Evolutionary conservation across 2,888 invertebrate species (phyloP), one percentile per base, ranked within the genome.

Genomic region (Lithophane leautieri): DNA sequence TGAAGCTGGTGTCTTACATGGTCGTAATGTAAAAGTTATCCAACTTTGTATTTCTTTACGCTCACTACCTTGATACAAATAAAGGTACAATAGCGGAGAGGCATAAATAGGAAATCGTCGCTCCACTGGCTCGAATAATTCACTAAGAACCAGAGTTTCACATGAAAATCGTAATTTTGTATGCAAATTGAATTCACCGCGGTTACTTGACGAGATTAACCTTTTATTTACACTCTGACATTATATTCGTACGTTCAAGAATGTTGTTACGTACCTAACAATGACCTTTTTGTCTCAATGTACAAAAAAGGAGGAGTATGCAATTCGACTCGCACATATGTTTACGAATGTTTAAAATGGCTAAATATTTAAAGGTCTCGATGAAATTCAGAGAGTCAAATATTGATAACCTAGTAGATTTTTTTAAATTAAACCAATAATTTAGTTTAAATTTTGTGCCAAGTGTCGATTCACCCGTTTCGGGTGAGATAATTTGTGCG

Each of bases 81-180:
- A 94, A 94, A 94, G 91, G 91, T 90, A 94, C 94, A 95, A 94
- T 94, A 92, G 93, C 92, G 88, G 89, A 90, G 91, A 93, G 91
- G 90, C 92, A 93, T 93, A 95, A 94, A 94, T 95, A 95, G 95
- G 94, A 95, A 95, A 94, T 94, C 93, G 91, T 87, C 96, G 95
- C 96, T 95, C 95, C 95, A 95, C 92, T 95, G 96, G 89, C 91
- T 95, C 94, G 95, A 92, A 95, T 95, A 95, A 95, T 95, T 94
- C 91, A 93, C 92, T 91, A 93, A 93, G 91, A 93, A 92, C 92
- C 93, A 92, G 92, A 93, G 93, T 93, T 95, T 94, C 93, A 95
- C 93, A 94, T 95, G 94, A 95, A 95, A 95, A 94, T 95, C 91
- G 94, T 94, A 93, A 94, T 95, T 95, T 93, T 92, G 92, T 95